Evolutionary conservation across 2,113 vertebrate species (phyloP), one percentile per base, ranked within the genome.

Genomic region (Struthio camelus): DNA sequence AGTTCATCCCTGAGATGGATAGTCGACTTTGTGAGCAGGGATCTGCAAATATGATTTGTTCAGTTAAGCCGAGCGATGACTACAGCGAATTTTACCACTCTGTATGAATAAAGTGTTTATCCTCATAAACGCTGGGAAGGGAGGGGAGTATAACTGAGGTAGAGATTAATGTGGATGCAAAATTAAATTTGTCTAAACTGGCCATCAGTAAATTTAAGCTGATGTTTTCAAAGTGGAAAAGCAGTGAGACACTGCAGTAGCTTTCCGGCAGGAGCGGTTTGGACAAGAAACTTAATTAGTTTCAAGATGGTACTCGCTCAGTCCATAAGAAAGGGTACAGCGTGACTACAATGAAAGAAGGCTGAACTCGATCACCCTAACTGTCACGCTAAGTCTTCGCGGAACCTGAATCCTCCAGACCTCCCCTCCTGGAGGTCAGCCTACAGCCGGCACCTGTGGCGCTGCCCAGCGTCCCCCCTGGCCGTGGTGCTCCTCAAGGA

Each of bases 221-320:
- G 18, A n/a, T 79, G 91, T 76, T 93, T 94, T 77, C 90, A 80
- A 77, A 94, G 84, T 72, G 48, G 53, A 77, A 79, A 62, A 71
- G 85, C 92, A 90, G 61, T 54, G 48, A 92, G 93, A 95, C 80
- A 15, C 87, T 84, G 87, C 71, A 62, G 9, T 8, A 51, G 38
- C 69, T 81, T 95, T 87, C 85, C 92, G 93, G 78, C 82, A 69
- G 92, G 95, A 95, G 92, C 80, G 58, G 96, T 94, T 95, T 54
- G 92, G 96, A 58, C 96, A 96, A 61, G 96, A 96, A 86, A 67
- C 46, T 42, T 95, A 90, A 96, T 96, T 90, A 95, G 56, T 38
- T 84, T 1, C 6, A 9, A 9, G 64, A 90, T 78, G 93, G 90
- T 85, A 50, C 76, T 6, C 1, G 1, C 67, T 96, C 92, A 91